phyloP scores from a whole-genome alignment of 2,797 vertebrate genomes.

The Pangasius macronema region DNA sequence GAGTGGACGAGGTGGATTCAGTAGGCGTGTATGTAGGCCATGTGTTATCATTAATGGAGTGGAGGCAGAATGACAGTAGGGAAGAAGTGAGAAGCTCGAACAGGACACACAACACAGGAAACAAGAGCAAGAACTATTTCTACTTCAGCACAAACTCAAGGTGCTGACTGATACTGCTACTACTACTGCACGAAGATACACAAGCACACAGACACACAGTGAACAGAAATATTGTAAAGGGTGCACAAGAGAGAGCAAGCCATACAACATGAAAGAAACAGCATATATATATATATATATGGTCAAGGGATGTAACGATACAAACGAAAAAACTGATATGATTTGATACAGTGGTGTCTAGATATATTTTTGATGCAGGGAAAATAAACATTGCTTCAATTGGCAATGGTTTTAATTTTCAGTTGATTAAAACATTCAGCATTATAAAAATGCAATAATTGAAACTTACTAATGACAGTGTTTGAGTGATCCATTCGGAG shows the following conservation, averaged over 20 bases:
- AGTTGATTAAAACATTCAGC: background rate
- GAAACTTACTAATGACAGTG: background rate
- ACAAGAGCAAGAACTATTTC: constrained; percentile 1
- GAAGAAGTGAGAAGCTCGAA: background rate
- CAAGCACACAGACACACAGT: constrained; percentile 27
- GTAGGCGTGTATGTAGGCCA: constrained; percentile 22
- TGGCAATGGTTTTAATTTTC: background rate
- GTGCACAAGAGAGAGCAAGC: background rate
- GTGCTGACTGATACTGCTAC: background rate
- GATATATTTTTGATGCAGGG: background rate
- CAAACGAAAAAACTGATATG: background rate
- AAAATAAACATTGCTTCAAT: background rate
- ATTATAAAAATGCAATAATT: background rate
- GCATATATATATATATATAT: no score
- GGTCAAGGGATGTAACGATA: background rate
- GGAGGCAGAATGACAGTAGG: constrained; percentile 31
- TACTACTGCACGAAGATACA: background rate
- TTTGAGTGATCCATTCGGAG: background rate
- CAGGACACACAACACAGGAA: background rate
- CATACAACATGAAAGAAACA: background rate
- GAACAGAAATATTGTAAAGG: background rate
- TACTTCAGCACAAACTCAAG: background rate
- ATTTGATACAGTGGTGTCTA: background rate
- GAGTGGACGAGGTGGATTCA: constrained; percentile 15
- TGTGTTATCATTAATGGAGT: constrained; percentile 17